A percentile compares a stretch with the other conserved stretches of the same genome.
Evolutionary conservation across 2,113 vertebrate genomes (phyloP).

Genomic region (Pao palembangensis): DNA sequence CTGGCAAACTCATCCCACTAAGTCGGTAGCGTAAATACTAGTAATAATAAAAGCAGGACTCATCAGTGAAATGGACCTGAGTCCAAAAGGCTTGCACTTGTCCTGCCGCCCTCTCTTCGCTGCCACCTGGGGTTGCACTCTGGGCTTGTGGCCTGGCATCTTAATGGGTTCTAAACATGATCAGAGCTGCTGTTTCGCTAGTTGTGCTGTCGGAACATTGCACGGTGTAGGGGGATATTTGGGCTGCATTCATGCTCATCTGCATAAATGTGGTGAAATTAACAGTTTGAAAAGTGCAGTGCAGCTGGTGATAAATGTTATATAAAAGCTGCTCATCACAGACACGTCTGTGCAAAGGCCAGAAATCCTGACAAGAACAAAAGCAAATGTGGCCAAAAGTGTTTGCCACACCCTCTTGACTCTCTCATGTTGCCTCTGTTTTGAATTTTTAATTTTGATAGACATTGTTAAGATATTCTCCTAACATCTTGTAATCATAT

Average conservation of each 20-base stretch:
- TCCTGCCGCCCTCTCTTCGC: conserved; percentile 18
- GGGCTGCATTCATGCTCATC: conserved; percentile 30
- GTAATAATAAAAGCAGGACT: conserved; percentile 50
- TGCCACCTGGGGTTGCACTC: conserved; percentile 43
- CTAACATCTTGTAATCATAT: no score
- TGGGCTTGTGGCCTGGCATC: conserved; percentile 48
- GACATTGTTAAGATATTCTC: no score
- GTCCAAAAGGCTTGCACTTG: conserved; percentile 28
- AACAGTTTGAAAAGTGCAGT: background rate
- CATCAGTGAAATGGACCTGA: conserved; percentile 48
- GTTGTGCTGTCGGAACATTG: conserved; percentile 46
- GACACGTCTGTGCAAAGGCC: no score
- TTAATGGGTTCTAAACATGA: conserved; percentile 67
- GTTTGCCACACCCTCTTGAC: no score
- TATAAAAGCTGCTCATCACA: no score
- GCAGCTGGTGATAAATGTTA: no score
- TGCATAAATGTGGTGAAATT: background rate
- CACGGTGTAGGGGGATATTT: conserved; percentile 46
- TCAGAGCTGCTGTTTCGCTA: conserved; percentile 58
- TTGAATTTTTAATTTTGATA: no score
- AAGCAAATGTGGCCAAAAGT: no score
- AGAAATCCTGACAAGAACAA: no score
- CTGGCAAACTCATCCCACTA: conserved; percentile 47
- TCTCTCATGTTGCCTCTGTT: no score
- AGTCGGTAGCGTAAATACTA: conserved; percentile 32